Evolutionary conservation across 2,113 vertebrate species (phyloP).

Genomic region (Dasyurus viverrinus): DNA sequence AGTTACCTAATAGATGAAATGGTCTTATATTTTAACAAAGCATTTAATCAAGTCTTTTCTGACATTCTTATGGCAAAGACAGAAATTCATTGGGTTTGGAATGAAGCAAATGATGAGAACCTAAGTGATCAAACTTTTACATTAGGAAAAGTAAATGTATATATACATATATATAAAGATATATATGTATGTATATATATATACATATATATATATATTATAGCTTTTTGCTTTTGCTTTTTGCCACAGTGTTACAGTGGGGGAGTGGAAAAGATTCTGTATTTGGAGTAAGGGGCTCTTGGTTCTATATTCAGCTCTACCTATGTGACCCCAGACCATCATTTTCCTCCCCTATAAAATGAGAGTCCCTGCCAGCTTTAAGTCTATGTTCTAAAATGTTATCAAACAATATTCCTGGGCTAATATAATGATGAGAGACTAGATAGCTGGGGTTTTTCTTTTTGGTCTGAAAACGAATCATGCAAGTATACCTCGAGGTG

Average conservation of each 20-base stretch:
- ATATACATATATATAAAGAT: no score
- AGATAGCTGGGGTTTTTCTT: not conserved
- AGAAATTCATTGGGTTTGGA: not conserved
- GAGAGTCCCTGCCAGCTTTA: not conserved
- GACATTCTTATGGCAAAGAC: not conserved
- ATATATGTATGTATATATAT: no score
- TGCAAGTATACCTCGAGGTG: conserved; percentile 39
- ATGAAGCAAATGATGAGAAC: not conserved
- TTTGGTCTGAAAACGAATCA: conserved; percentile 39
- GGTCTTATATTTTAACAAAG: not conserved
- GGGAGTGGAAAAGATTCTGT: not conserved
- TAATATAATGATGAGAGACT: not conserved
- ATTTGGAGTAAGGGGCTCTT: not conserved
- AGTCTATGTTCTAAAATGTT: not conserved
- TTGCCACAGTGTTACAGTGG: not conserved
- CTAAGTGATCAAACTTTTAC: not conserved
- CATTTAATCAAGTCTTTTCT: not conserved
- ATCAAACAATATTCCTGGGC: conserved; percentile 16
- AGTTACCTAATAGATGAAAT: not conserved
- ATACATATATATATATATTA: no score
- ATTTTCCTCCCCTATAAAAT: conserved; percentile 25
- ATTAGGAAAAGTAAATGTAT: not conserved
- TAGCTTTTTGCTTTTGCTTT: not conserved
- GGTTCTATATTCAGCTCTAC: not conserved
- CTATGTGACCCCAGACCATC: not conserved